These are phyloP conservation scores for Crambe crambe DNA, from an alignment of 37 sponge, comb jelly and placozoan genomes.

Conservation along the genomic window DNA sequence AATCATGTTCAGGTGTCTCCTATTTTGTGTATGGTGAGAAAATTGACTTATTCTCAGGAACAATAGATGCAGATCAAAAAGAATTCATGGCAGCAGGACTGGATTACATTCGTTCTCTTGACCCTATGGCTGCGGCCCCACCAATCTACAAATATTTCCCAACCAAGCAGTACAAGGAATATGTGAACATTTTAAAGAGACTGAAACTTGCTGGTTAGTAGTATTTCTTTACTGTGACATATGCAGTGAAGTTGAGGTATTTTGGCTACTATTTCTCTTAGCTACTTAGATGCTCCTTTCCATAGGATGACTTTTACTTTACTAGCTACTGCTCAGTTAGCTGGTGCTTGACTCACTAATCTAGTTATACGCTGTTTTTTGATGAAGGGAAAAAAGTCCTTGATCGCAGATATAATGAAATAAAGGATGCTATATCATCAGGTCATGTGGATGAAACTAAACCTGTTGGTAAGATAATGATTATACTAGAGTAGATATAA, in stretches of 20 bases:
- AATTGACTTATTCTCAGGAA: background rate
- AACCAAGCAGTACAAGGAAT: slow-evolving; percentile 7
- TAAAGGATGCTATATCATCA: background rate
- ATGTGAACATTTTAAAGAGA: background rate
- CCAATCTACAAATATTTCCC: slow-evolving; percentile 10
- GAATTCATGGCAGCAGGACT: background rate
- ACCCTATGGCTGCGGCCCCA: background rate
- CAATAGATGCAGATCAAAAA: background rate
- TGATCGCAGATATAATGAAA: background rate
- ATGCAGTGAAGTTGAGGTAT: no score
- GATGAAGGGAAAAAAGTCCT: background rate
- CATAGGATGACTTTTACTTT: background rate
- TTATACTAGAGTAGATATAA: no score
- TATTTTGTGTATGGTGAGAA: no score
- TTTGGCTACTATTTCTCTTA: no score
- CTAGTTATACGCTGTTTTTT: no score
- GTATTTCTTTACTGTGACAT: no score
- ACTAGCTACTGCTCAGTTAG: no score
- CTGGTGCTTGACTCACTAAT: no score
- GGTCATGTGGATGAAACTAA: slow-evolving; percentile 9
- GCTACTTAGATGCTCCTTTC: no score
- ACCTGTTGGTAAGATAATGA: slow-evolving; percentile 10
- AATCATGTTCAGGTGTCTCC: no score
- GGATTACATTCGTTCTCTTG: background rate
- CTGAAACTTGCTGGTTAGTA: no score